Conservation (phyloP, 2,888 invertebrate genomes). For the Drosophila differens region DNA sequence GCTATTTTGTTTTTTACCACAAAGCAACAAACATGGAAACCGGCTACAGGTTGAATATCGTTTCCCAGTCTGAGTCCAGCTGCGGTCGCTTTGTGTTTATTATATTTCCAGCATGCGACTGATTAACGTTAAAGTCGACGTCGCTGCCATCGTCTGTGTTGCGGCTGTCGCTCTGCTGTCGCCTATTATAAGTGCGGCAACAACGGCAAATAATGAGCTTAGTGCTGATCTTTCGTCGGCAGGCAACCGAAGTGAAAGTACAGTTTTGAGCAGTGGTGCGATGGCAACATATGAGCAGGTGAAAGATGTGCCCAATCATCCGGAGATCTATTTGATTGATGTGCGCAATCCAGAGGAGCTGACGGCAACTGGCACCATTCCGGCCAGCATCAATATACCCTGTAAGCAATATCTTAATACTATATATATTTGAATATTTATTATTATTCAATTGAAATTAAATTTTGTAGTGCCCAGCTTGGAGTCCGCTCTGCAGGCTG, state of each 20-base stretch:
- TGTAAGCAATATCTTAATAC: constrained; percentile 86
- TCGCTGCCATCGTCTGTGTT: constrained; percentile 11
- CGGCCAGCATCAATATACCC: constrained; percentile 91
- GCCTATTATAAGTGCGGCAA: constrained; percentile 56
- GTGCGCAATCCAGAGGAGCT: constrained; percentile 91
- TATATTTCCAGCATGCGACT: constrained; percentile 24
- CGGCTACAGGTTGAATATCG: constrained; percentile 39
- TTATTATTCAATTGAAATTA: background rate
- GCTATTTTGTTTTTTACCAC: constrained; percentile 28
- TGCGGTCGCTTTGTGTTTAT: constrained; percentile 49
- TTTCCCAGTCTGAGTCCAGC: constrained; percentile 34
- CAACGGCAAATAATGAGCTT: constrained; percentile 37
- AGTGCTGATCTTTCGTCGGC: constrained; percentile 55
- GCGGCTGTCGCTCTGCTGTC: constrained; percentile 16
- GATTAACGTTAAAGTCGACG: constrained; percentile 29
- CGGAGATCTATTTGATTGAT: constrained; percentile 89
- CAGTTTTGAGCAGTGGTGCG: constrained; percentile 19
- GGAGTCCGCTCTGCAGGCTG: constrained; percentile 38
- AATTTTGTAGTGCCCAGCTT: constrained; percentile 50
- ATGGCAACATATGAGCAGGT: constrained; percentile 86
- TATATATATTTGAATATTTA: background rate
- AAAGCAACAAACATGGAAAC: constrained; percentile 43
- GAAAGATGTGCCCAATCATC: constrained; percentile 86
- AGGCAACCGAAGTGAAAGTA: constrained; percentile 49
- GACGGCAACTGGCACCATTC: constrained; percentile 89